Evolutionary conservation across 1,140 invertebrate species (phyloP), one percentile per base, ranked within the genome.

Genomic region (Geopemphigus sp.): DNA sequence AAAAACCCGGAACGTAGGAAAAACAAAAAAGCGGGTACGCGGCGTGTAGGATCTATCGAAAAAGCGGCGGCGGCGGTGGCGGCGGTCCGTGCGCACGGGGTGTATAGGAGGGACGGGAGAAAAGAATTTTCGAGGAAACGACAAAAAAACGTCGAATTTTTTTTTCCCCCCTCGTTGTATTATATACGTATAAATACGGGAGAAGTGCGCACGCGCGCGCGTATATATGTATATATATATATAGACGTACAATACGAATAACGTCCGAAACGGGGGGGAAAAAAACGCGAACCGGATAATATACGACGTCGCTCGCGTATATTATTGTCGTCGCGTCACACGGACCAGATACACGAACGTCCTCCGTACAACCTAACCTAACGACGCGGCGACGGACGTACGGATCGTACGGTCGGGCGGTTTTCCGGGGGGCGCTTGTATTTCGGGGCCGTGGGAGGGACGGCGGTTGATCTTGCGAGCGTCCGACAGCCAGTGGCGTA

Each of bases 61-160:
- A 76, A 76, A 76, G 32, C 73, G 73, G 54, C 54, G 22, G 39
- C 26, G 54, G 26, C 24, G 1, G 61, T 19, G 29, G 50, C 39
- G 17, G 29, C 26, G 63, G 53, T 39, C 32, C 32, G 32, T 39
- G 32, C 32, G 8, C 32, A n/a, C 32, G 32, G 32, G 32, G 32
- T 8, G 1, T 26, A 15, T 14, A 64, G n/a, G 2, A 19, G 24
- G 22, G 14, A 1, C 5, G 64, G 17, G 39, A 1, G 45, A 76
- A 76, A 59, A 76, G 45, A 50, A 50, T 68, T 68, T 47, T 17
- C n/a, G 64, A 68, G 47, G 47, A 50, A 10, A 14, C 47, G 47
- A 68, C 64, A 68, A 68, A 76, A 39, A 76, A 76, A 76, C 59
- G 54, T n/a, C 54, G n/a, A 74, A 29, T 45, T 76, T 76, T 76